Evolutionary conservation across 2,888 invertebrate genomes (phyloP), one percentile per base, ranked within the genome.

Genomic region (Heliconius ismenius): DNA sequence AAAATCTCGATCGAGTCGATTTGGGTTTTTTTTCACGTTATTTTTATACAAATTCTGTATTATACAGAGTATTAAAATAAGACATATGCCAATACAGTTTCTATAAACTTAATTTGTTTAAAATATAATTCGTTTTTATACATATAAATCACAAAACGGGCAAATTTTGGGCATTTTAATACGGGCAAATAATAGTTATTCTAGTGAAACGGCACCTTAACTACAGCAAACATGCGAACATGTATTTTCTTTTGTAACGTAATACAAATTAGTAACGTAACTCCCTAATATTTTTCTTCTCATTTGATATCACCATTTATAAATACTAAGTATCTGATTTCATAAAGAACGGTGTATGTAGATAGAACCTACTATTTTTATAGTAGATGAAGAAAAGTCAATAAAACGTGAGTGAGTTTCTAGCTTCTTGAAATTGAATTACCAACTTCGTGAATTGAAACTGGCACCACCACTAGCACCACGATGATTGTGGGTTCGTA

Each of bases 231-330:
- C 60, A 49, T 64, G 26, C 54, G 43, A 79, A 65, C 60, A 49
- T 49, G 62, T 78, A 70, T 76, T 76, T 75, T 79, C 64, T 65
- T 32, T 69, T 76, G 80, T 74, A 81, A 82, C 73, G 26, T 64
- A 73, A 80, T 80, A 81, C 75, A 78, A 78, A 75, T 79, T 54
- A 75, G 67, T 80, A 79, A 75, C 21, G 65, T 73, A 64, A 79
- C 77, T 77, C 77, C 72, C 69, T 76, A 65, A 75, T 74, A 76
- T 73, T 65, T 63, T 73, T 63, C 63, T 62, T 63, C 39, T 39
- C 32, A 58, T 58, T 70, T 70, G 58, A 70, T 70, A 70, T 70
- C 58, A 24, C 58, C 6, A 70, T 70, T 58, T 58, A 32, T 58
- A 58, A 36, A 24, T 67, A 43, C 43, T 3, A 2, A n/a, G 24